These are phyloP conservation scores for Pseudococcus longispinus DNA, from an alignment of 2,888 invertebrate genomes.

Conservation along the genomic window DNA sequence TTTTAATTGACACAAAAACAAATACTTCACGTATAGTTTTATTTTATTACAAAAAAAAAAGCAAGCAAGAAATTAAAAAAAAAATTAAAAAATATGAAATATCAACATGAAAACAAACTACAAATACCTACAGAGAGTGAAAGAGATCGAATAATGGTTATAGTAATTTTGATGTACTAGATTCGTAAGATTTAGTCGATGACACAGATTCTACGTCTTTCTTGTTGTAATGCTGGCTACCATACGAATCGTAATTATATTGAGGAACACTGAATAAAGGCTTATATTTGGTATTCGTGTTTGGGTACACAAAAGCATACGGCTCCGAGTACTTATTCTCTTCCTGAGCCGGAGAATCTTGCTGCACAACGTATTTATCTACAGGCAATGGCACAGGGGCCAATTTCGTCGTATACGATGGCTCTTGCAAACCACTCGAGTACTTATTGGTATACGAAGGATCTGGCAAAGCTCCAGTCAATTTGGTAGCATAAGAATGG, in stretches of 20 bases:
- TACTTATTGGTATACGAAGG: not conserved
- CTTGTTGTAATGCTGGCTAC: conserved; percentile 25
- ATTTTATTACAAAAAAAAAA: not conserved
- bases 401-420: not conserved
- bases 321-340: conserved; percentile 35
- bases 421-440: not conserved
- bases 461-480: not conserved
- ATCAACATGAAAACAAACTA: conserved; percentile 28
- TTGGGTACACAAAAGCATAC: conserved; percentile 32
- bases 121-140: not conserved
- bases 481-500: not conserved
- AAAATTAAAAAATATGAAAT: conserved; percentile 23
- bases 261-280: conserved; percentile 44
- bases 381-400: conserved; percentile 45
- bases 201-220: conserved; percentile 51
- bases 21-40: not conserved
- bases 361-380: conserved; percentile 45
- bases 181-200: conserved; percentile 23
- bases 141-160: conserved; percentile 29
- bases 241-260: conserved; percentile 4
- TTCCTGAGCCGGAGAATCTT: not conserved
- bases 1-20: not conserved
- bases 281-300: conserved; percentile 38
- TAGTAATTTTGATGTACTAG: conserved; percentile 41
- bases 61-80: too few relatives aligned